phyloP scores from a whole-genome alignment of 2,797 vertebrate species.

The Sebastes vulpes region DNA sequence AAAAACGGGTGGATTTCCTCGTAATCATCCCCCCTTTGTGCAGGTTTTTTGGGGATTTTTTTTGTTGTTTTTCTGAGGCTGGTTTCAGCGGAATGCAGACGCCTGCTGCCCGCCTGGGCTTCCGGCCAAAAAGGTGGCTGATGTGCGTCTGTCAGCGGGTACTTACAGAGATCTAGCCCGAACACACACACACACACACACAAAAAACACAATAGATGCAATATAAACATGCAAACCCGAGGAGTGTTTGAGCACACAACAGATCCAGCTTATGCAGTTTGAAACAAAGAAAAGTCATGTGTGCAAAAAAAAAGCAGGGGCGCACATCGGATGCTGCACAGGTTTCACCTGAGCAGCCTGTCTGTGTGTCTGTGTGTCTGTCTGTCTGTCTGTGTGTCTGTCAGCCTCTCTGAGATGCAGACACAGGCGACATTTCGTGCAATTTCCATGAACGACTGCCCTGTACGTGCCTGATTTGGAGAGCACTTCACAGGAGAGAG shows the following conservation, averaged over 20 bases:
- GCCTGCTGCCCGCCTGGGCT: constrained; percentile 79
- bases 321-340: constrained; percentile 40
- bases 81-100: constrained; percentile 80
- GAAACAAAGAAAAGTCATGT: constrained; percentile 79
- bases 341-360: constrained; percentile 60
- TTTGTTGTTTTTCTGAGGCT: constrained; percentile 50
- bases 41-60: constrained; percentile 22
- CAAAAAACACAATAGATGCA: constrained; percentile 28
- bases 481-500: constrained; percentile 64
- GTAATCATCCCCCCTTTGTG: constrained; percentile 79
- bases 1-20: constrained; percentile 42
- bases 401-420: constrained; percentile 60
- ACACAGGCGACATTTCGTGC: constrained; percentile 80
- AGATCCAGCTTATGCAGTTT: constrained; percentile 60
- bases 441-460: constrained; percentile 61
- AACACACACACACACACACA: not conserved
- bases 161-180: constrained; percentile 28
- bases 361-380: constrained; percentile 7
- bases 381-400: constrained; percentile 9
- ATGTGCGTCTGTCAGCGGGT: constrained; percentile 74
- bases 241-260: constrained; percentile 28
- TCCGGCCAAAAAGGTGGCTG: constrained; percentile 79
- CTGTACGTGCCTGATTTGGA: constrained; percentile 62
- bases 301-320: constrained; percentile 8
- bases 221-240: constrained; percentile 24